Conservation (phyloP, 2,797 vertebrate genomes). For the Rhodeus uyekii region DNA sequence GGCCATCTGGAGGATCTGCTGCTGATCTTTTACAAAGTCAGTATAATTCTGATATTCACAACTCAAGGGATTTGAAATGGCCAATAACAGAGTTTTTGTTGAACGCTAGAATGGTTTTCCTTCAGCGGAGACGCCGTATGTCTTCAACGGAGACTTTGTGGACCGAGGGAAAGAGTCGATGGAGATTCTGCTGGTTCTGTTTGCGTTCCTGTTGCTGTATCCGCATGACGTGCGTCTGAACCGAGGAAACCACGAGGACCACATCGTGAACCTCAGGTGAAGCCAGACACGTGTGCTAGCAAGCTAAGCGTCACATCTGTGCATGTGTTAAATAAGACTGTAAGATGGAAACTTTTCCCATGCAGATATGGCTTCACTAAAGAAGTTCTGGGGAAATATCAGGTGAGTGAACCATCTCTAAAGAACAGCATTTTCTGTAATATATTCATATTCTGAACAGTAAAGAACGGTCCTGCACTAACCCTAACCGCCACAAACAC, state of each 20-base stretch:
- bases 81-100: background rate
- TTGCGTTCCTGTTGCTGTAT: conserved; percentile 89
- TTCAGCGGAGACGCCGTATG: conserved; percentile 85
- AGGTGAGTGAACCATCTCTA: conserved; percentile 72
- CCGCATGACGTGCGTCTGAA: conserved; percentile 91
- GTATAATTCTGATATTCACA: conserved; percentile 28
- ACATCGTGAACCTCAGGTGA: conserved; percentile 91
- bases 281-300: too few relatives aligned
- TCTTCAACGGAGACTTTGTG: conserved; percentile 96
- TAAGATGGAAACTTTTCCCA: conserved; percentile 49
- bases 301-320: too few relatives aligned
- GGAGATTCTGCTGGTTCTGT: conserved; percentile 90
- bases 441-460: too few relatives aligned
- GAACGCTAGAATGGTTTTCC: conserved; percentile 88
- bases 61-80: background rate
- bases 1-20: conserved; percentile 92
- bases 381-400: conserved; percentile 93
- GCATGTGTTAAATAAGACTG: background rate
- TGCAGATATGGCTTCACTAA: conserved; percentile 93
- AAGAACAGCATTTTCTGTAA: too few relatives aligned
- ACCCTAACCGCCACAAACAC: background rate
- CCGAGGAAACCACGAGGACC: conserved; percentile 94
- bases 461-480: too few relatives aligned
- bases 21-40: conserved; percentile 94
- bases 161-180: conserved; percentile 90